Conservation (phyloP, 2,888 invertebrate genomes). For the Bellardia pandia region DNA sequence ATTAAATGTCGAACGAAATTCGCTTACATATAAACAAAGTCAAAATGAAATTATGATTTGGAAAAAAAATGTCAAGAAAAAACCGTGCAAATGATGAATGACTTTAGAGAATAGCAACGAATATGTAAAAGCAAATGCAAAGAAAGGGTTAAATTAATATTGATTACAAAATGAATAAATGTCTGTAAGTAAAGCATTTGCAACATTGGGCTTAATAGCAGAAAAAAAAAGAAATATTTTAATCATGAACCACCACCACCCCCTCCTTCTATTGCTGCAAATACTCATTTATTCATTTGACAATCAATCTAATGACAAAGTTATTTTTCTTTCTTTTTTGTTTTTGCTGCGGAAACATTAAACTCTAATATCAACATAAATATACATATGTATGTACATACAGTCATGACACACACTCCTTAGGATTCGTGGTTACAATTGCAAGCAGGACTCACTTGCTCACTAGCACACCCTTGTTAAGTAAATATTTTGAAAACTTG, state of each 20-base stretch:
- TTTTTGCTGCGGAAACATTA: conserved; percentile 56
- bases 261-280: background rate
- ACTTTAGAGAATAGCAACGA: conserved; percentile 1
- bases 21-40: conserved; percentile 2
- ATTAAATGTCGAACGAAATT: conserved; percentile 50
- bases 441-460: background rate
- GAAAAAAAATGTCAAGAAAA: conserved; percentile 34
- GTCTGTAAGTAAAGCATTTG: background rate
- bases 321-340: conserved; percentile 18
- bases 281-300: conserved; percentile 20
- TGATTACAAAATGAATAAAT: conserved; percentile 57
- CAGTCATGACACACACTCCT: conserved; percentile 1
- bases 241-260: background rate
- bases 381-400: background rate
- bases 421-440: background rate
- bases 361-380: conserved; percentile 60
- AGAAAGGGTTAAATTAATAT: conserved; percentile 62
- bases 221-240: background rate
- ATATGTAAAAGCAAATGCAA: background rate
- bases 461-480: conserved; percentile 47
- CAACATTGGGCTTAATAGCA: background rate
- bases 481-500: conserved; percentile 60
- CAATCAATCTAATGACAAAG: conserved; percentile 64
- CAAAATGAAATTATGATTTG: conserved; percentile 59
- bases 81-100: conserved; percentile 56